Evolutionary conservation across 2,888 invertebrate genomes (phyloP), one percentile per base, ranked within the genome.

Genomic region (Dimorphilus gyrociliatus): DNA sequence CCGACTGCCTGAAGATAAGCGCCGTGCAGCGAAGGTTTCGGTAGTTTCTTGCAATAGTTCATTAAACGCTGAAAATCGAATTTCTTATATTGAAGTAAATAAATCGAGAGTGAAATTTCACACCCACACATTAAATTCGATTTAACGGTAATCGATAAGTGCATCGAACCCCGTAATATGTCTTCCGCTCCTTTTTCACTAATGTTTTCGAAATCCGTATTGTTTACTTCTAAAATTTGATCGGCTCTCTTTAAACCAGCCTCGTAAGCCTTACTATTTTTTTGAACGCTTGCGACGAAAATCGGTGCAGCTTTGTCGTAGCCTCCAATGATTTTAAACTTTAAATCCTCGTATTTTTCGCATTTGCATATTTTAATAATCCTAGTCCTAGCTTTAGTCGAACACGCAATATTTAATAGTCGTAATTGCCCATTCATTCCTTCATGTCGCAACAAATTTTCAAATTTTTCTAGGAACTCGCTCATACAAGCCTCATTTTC

Each of bases 191-290:
- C 76, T 27, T 78, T 75, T 60, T 84, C 80, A 47, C 78, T 81
- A 27, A 94, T 82, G 64, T 85, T 84, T 53, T 82, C 80, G 61
- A 94, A 88, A 51, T 81, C 86, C 59, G 90, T 85, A 17, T 90
- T 88, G 63, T 97, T 99, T 1, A 97, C 90, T 68, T 92, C 90
- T 44, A 94, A 69, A 39, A 97, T 82, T 69, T 67, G 92, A 68
- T 97, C 94, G 23, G 92, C 94, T 31, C 90, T 72, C 63, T 92
- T 90, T 29, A 97, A 67, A 1, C 94, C 94, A 16, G 86, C 81
- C 60, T 88, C 85, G 63, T 88, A 85, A 5, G 92, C 85, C 65
- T 86, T 86, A 2, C 88, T 84, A 41, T 77, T 76, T 48, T 78
- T 78, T 55, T 90, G 88, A 16, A 92, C 88, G 39, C 85, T 82